Base-by-base conservation (phyloP, 2,797 vertebrate genomes). In the Sternarchorhynchus goeldii region DNA sequence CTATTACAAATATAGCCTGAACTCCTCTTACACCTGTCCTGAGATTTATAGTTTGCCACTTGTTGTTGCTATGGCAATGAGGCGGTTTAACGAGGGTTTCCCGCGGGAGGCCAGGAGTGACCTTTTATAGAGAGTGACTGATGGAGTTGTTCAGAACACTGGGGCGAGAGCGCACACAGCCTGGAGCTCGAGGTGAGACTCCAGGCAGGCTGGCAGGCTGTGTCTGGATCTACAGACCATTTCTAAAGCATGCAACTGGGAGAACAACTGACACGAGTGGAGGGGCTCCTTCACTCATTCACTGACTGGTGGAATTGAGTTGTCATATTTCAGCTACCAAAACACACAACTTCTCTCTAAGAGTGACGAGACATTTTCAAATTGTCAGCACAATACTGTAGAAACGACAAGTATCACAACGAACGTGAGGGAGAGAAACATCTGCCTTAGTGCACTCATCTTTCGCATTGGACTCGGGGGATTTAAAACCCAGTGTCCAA, bases 81-180 rank as follows among this genome's bases (percentile, higher is more conserved):
- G 62, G 18, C 53, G 59, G 67, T 69, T 75, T 72, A 81, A 81
- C 77, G 71, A 81, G 80, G 55, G 12, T 65, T 81, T 84, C 73
- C 45, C 76, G 81, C 81, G 70, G 60, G 62, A 72, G 77, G 59
- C 76, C 63, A 76, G 45, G 14, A 73, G 29, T 79, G 78, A 82
- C 82, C 82, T 85, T 85, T 36, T 5, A 70, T 25, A 82, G 63
- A 77, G 66, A 60, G 58, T 57, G 76, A 76, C 6, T 1, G 70
- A 75, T 64, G 63, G 68, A 78, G 31, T 65, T 67, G 63, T 73
- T 76, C 68, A 59, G 64, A 60, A 56, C 50, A 72, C 76, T 67
- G 64, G 45, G 21, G 59, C 4, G 29, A 17, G 56, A 32, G 39
- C 72, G 39, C 31, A 41, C 39, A 45, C 69, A 73, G 76, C 67